phyloP scores from a whole-genome alignment of 2,888 invertebrate species.

The Onchidella celtica region DNA sequence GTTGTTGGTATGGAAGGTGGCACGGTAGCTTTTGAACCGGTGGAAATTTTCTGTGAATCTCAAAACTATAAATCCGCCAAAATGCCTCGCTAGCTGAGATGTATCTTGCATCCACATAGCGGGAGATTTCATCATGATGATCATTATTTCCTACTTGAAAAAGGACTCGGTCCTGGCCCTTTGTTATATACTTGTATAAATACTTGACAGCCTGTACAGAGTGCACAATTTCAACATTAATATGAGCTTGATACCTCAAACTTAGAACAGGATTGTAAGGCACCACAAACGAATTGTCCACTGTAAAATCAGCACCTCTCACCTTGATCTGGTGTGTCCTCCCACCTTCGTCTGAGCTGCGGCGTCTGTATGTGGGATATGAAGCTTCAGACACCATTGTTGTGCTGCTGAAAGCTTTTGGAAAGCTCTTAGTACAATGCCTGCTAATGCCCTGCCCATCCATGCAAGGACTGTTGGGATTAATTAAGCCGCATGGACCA shows the following conservation, averaged over 20 bases:
- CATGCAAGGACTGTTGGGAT: background rate
- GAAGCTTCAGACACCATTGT: background rate
- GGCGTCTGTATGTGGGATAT: background rate
- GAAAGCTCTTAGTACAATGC: background rate
- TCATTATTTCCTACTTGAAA: background rate
- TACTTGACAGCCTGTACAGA: constrained; percentile 18
- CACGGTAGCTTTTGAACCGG: background rate
- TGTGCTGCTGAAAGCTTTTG: background rate
- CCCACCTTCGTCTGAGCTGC: background rate
- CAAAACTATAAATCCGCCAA: background rate
- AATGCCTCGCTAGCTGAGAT: background rate
- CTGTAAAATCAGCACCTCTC: background rate
- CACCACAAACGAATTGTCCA: background rate
- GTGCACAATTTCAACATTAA: constrained; percentile 11
- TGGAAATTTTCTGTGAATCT: constrained; percentile 12
- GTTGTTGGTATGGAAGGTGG: constrained; percentile 6
- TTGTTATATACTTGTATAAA: background rate
- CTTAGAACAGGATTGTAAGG: background rate
- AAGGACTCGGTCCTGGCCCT: background rate
- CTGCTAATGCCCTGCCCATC: background rate
- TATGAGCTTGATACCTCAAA: background rate
- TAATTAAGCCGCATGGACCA: background rate
- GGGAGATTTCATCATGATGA: background rate
- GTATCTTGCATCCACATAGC: background rate
- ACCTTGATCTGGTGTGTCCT: background rate